phyloP scores from a whole-genome alignment of 2,113 vertebrate species.

The Copsychus sechellarum region DNA sequence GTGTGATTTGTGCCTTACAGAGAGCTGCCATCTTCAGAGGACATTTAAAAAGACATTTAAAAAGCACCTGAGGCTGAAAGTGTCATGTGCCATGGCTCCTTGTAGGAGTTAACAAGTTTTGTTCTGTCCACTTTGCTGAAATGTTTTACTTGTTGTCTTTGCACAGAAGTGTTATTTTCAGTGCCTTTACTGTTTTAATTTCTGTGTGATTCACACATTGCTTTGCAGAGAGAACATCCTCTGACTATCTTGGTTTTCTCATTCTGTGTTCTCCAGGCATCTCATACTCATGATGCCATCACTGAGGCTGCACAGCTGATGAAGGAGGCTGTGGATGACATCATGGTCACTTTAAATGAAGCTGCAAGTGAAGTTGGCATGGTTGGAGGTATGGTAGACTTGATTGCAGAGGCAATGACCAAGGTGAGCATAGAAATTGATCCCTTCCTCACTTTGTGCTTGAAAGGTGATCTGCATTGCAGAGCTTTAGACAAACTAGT shows the following conservation, averaged over 20 bases:
- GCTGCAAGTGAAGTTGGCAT: constrained; percentile 95
- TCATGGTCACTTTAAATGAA: constrained; percentile 97
- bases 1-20: fast-evolving
- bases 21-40: fast-evolving
- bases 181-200: neutral
- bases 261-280: constrained; percentile 73
- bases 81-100: neutral
- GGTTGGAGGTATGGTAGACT: constrained; percentile 97
- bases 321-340: constrained; percentile 97
- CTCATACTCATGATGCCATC: constrained; percentile 95
- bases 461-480: neutral
- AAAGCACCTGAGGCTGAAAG: neutral
- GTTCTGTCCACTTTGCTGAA: neutral
- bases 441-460: fast-evolving
- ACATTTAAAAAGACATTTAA: too few species aligned
- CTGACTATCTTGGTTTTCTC: neutral
- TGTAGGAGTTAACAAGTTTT: neutral
- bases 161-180: neutral
- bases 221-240: neutral
- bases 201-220: fast-evolving
- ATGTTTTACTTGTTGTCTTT: neutral
- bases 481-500: neutral
- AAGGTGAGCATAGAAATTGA: constrained; percentile 76
- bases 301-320: constrained; percentile 93
- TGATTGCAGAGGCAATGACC: constrained; percentile 93